These are phyloP conservation scores for Coecobrya sp. DNA, from an alignment of 2,888 invertebrate genomes.

Conservation along the genomic window DNA sequence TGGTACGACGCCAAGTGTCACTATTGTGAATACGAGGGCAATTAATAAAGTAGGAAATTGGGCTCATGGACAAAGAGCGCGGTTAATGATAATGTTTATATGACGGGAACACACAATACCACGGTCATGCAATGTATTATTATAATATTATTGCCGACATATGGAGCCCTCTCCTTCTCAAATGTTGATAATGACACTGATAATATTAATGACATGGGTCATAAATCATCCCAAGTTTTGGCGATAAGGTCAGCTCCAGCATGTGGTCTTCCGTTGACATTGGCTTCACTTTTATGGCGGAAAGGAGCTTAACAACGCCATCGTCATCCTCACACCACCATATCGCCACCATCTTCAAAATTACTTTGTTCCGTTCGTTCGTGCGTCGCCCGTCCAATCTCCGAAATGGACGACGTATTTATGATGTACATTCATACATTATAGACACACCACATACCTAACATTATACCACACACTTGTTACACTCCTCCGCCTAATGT, in stretches of 20 bases:
- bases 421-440: background rate
- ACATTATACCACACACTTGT: conserved; percentile 14
- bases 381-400: conserved; percentile 1
- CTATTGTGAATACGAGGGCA: background rate
- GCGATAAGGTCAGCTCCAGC: conserved; percentile 53
- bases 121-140: background rate
- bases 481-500: background rate
- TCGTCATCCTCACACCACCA: background rate
- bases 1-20: background rate
- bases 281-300: conserved; percentile 15
- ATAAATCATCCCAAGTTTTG: conserved; percentile 67
- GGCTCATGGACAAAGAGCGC: conserved; percentile 4
- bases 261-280: conserved; percentile 66
- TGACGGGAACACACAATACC: background rate
- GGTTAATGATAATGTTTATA: background rate
- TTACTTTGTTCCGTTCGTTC: conserved; percentile 38
- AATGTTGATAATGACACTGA: conserved; percentile 66
- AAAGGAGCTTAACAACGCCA: conserved; percentile 34
- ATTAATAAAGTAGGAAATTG: conserved; percentile 32
- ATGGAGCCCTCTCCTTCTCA: conserved; percentile 16
- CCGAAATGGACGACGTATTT: background rate
- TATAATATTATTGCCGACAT: conserved; percentile 23
- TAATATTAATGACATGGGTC: conserved; percentile 68
- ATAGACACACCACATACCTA: background rate
- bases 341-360: conserved; percentile 22